These are phyloP conservation scores for Macroglossus sobrinus DNA, from an alignment of 2,113 vertebrate species.

Conservation along the genomic window DNA sequence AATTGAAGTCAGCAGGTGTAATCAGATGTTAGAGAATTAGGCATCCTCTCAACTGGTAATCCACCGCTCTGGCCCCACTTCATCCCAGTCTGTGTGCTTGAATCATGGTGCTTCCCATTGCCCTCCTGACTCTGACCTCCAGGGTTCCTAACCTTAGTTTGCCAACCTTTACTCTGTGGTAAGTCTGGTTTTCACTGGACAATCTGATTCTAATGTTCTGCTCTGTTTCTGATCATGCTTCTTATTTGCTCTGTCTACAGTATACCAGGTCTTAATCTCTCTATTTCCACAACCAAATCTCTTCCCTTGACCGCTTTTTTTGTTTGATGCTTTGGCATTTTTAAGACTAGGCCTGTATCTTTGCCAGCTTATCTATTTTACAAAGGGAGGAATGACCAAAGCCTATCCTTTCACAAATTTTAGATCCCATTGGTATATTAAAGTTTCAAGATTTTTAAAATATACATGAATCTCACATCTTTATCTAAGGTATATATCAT, in stretches of 20 bases:
- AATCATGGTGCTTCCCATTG: neutral
- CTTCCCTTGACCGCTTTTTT: neutral
- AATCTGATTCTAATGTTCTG: slow-evolving; percentile 29
- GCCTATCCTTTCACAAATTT: neutral
- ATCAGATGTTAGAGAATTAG: slow-evolving; percentile 33
- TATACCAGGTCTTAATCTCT: slow-evolving; percentile 2
- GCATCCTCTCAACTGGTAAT: slow-evolving; percentile 25
- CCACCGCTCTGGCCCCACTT: neutral
- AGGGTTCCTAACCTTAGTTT: slow-evolving; percentile 31
- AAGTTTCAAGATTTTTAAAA: neutral
- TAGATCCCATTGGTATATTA: neutral
- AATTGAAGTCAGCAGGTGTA: slow-evolving; percentile 25
- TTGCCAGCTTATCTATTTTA: neutral
- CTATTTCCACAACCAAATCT: neutral
- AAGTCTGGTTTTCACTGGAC: slow-evolving; percentile 45
- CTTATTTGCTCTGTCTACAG: neutral
- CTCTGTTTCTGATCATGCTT: slow-evolving; percentile 7
- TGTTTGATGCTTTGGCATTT: neutral
- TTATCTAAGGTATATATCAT: neutral
- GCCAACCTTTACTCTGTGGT: neutral
- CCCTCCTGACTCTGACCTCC: slow-evolving; percentile 21
- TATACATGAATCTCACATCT: neutral
- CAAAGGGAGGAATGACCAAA: neutral
- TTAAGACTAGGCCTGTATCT: neutral
- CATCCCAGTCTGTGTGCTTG: neutral